Evolutionary conservation across 2,113 vertebrate genomes (phyloP).

Genomic region (Pontoporia blainvillei): DNA sequence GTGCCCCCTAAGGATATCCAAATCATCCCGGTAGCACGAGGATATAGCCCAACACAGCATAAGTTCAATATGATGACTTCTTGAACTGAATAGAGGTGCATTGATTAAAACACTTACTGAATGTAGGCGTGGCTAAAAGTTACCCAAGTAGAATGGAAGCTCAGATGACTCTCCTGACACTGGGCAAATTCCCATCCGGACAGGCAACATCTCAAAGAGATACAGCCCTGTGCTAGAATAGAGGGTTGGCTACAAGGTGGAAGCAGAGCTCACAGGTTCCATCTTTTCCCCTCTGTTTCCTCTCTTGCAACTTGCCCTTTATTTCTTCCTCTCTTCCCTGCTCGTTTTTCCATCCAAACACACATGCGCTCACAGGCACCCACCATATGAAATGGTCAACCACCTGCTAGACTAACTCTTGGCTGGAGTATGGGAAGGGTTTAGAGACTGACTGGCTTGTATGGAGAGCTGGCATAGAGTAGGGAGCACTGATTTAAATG

Average conservation of each 20-base stretch:
- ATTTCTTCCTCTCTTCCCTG: background rate
- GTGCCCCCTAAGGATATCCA: background rate
- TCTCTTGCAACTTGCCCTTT: background rate
- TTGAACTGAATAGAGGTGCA: background rate
- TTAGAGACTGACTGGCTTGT: background rate
- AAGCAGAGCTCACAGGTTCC: background rate
- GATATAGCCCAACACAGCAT: background rate
- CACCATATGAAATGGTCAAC: background rate
- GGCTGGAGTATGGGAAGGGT: background rate
- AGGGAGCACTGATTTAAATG: background rate
- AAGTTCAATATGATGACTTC: background rate
- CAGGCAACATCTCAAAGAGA: rapidly evolving
- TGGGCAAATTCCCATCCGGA: background rate
- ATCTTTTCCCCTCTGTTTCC: background rate
- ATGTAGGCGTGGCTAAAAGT: background rate
- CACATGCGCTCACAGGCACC: background rate
- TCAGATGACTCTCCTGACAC: background rate
- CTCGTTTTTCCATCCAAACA: background rate
- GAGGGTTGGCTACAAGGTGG: background rate
- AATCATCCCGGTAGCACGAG: background rate
- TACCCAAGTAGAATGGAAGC: background rate
- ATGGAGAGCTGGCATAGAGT: background rate
- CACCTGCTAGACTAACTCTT: background rate
- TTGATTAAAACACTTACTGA: background rate
- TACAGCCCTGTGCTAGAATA: background rate